These are phyloP conservation scores for Drosophila niveifrons DNA, from an alignment of 2,888 invertebrate genomes.

Conservation along the genomic window DNA sequence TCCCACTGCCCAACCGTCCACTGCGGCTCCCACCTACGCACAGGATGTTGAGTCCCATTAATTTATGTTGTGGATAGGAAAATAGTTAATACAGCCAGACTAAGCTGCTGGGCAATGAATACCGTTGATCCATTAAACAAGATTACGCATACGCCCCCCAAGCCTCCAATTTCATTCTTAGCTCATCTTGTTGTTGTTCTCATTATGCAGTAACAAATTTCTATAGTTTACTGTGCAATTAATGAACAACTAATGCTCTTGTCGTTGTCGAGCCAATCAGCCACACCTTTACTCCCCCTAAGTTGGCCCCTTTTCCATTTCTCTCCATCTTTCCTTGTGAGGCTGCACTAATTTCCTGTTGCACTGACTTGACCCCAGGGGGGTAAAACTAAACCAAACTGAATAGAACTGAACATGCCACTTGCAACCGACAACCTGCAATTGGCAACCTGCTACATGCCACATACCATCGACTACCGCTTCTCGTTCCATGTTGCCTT, in stretches of 20 bases:
- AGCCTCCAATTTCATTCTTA: constrained; percentile 9
- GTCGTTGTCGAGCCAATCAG: constrained; percentile 26
- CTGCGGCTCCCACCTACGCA: not conserved
- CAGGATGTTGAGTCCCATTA: constrained; percentile 46
- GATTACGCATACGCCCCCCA: constrained; percentile 71
- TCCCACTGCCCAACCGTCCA: not conserved
- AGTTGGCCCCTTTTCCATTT: not conserved
- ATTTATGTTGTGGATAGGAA: constrained; percentile 67
- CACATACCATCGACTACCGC: constrained; percentile 3
- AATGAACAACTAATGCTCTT: constrained; percentile 68
- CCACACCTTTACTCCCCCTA: not conserved
- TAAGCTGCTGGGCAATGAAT: constrained; percentile 40
- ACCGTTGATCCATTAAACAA: constrained; percentile 65
- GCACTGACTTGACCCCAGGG: constrained; percentile 17
- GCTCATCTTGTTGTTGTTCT: constrained; percentile 18
- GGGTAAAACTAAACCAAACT: constrained; percentile 13
- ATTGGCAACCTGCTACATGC: constrained; percentile 16
- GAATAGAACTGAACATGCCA: constrained; percentile 16
- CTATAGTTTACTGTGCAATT: constrained; percentile 62
- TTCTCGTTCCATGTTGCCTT: constrained; percentile 3
- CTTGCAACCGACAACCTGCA: constrained; percentile 17
- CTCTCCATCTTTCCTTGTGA: not conserved
- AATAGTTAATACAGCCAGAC: constrained; percentile 49
- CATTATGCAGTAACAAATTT: constrained; percentile 39
- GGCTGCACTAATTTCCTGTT: constrained; percentile 64